A percentile compares a stretch with the other conserved stretches of the same genome.
These are phyloP conservation scores for Lasioglossum pauxillum DNA, from an alignment of 2,888 invertebrate species.

Conservation along the genomic window DNA sequence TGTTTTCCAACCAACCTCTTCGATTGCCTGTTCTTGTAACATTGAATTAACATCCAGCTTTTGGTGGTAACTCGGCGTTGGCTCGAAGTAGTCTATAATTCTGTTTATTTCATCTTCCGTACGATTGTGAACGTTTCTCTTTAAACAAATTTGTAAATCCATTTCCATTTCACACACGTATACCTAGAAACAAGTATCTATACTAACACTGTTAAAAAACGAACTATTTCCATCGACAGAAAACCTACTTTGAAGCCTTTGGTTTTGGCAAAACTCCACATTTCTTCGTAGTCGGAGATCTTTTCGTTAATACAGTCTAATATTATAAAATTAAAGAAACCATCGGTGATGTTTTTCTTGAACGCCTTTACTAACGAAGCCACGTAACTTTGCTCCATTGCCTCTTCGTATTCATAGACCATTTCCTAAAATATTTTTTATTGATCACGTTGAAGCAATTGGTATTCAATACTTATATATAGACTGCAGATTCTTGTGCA, in stretches of 20 bases:
- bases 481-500: neutral
- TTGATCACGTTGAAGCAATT: neutral
- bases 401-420: conserved; percentile 95
- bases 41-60: conserved; percentile 93
- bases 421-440: conserved; percentile 86
- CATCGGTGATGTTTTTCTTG: conserved; percentile 95
- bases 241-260: conserved; percentile 91
- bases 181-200: conserved; percentile 86
- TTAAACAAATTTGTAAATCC: conserved; percentile 91
- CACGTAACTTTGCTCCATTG: conserved; percentile 93
- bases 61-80: conserved; percentile 92
- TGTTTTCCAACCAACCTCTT: conserved; percentile 86
- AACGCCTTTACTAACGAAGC: conserved; percentile 94
- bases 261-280: conserved; percentile 94
- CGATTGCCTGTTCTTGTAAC: conserved; percentile 92
- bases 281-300: conserved; percentile 92
- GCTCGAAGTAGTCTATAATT: conserved; percentile 90
- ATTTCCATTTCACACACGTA: conserved; percentile 95
- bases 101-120: conserved; percentile 91
- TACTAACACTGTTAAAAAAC: neutral
- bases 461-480: neutral
- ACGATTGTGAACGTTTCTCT: conserved; percentile 94
- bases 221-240: neutral
- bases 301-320: conserved; percentile 96
- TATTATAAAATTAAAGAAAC: conserved; percentile 96